Conservation (phyloP, 2,797 vertebrate genomes). For the Eupleurogrammus muticus region DNA sequence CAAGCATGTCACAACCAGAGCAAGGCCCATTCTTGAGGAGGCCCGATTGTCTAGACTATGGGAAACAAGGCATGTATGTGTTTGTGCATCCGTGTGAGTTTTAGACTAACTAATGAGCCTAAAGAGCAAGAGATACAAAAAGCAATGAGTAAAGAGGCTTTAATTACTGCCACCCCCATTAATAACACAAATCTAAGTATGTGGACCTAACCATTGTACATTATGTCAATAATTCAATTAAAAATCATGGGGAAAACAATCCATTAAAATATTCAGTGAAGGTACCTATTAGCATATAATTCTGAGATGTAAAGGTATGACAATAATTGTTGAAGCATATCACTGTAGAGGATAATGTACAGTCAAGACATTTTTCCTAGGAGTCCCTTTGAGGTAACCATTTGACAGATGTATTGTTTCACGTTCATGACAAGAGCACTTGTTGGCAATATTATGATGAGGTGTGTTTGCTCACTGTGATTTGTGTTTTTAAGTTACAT, state of each 20-base stretch:
- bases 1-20: constrained; percentile 55
- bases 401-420: constrained; percentile 4
- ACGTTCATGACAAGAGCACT: too few relatives aligned
- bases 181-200: constrained; percentile 47
- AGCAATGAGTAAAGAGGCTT: constrained; percentile 42
- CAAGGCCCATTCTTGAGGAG: constrained; percentile 54
- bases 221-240: constrained; percentile 39
- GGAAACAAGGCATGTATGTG: constrained; percentile 29
- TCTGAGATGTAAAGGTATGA: constrained; percentile 38
- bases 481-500: too few relatives aligned
- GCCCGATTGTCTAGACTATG: constrained; percentile 39
- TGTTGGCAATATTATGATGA: too few relatives aligned
- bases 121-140: constrained; percentile 40
- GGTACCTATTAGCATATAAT: constrained; percentile 49
- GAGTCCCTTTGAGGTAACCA: too few relatives aligned
- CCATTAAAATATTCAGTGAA: constrained; percentile 50
- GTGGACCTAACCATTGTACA: constrained; percentile 36
- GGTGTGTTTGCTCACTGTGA: too few relatives aligned
- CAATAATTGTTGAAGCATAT: constrained; percentile 27
- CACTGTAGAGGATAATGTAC: constrained; percentile 20
- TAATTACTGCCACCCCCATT: constrained; percentile 62
- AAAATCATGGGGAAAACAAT: constrained; percentile 35
- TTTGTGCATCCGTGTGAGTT: constrained; percentile 34
- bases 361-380: constrained; percentile 13
- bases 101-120: constrained; percentile 39